phyloP scores from a whole-genome alignment of 2,888 invertebrate species.

The Sphaerophoria rueppellii region DNA sequence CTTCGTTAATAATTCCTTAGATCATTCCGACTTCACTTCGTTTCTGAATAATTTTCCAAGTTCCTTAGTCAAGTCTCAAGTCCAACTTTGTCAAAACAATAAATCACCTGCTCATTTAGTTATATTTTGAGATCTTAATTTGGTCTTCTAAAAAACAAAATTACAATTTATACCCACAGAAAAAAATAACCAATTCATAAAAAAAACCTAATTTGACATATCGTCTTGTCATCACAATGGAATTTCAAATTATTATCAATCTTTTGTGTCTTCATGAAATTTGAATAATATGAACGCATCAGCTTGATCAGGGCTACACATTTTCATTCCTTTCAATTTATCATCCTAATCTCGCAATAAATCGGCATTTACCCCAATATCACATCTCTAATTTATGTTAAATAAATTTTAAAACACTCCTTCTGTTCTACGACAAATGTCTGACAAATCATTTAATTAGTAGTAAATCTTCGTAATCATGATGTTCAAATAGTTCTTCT shows the following conservation, averaged over 20 bases:
- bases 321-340: conserved; percentile 16
- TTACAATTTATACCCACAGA: background rate
- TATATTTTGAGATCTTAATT: conserved; percentile 1
- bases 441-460: conserved; percentile 63
- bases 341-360: conserved; percentile 41
- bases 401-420: conserved; percentile 30
- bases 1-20: background rate
- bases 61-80: background rate
- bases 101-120: conserved; percentile 3
- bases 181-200: background rate
- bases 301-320: background rate
- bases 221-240: background rate
- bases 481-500: conserved; percentile 5
- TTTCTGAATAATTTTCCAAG: background rate
- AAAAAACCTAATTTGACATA: background rate
- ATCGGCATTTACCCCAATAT: conserved; percentile 26
- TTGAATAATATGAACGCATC: background rate
- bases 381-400: conserved; percentile 39
- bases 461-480: conserved; percentile 53
- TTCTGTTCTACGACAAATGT: conserved; percentile 19
- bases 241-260: background rate
- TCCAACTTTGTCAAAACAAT: background rate
- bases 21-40: background rate
- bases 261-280: background rate
- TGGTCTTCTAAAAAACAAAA: background rate